These are phyloP conservation scores for Spea hammondii DNA, from an alignment of 2,797 vertebrate genomes.

Conservation along the genomic window DNA sequence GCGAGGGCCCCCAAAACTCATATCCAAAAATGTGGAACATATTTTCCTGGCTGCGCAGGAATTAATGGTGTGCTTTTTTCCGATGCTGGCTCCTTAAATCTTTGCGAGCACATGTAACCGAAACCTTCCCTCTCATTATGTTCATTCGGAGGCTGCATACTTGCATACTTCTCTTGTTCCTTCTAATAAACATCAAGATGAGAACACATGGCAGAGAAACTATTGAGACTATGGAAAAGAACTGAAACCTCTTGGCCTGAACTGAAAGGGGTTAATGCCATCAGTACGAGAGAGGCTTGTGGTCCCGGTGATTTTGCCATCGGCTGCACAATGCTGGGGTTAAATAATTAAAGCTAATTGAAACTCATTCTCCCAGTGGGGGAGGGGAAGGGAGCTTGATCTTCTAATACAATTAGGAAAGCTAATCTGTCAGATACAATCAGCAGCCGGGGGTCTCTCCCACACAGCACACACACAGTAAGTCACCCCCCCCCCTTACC, in stretches of 20 bases:
- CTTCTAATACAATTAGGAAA: conserved; percentile 52
- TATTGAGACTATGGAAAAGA: neutral
- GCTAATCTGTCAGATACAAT: conserved; percentile 53
- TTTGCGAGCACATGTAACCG: conserved; percentile 10
- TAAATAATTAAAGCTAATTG: conserved; percentile 30
- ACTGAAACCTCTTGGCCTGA: neutral
- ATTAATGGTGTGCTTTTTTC: conserved; percentile 7
- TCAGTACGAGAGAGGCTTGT: neutral
- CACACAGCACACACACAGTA: conserved; percentile 41
- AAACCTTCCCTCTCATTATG: conserved; percentile 28
- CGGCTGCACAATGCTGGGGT: neutral
- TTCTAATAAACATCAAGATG: conserved; percentile 44
- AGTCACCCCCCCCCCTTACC: conserved; percentile 41
- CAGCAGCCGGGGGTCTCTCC: conserved; percentile 32
- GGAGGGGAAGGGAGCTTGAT: conserved; percentile 38
- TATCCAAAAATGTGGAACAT: neutral
- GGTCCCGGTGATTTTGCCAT: neutral
- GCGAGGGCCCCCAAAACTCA: no score
- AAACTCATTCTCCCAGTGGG: conserved; percentile 14
- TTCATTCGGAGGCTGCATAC: conserved; percentile 26
- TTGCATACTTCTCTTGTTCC: conserved; percentile 43
- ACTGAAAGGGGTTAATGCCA: conserved; percentile 16
- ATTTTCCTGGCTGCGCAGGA: neutral
- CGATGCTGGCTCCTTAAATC: conserved; percentile 7
- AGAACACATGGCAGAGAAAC: conserved; percentile 34